Evolutionary conservation across 2,888 invertebrate genomes (phyloP), one percentile per base, ranked within the genome.

Genomic region (Chouioia cunea): DNA sequence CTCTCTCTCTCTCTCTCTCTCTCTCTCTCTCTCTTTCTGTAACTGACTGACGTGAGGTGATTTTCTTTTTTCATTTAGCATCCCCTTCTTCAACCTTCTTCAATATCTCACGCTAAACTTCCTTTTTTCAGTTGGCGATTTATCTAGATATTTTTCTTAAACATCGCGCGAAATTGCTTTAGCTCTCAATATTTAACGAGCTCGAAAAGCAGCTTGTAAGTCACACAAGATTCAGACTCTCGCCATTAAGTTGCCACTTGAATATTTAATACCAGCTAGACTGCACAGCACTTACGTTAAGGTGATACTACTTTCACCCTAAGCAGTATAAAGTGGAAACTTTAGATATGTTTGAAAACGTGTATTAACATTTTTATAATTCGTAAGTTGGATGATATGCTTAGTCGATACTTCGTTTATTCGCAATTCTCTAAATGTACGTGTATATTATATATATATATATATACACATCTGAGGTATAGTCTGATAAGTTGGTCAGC

Each of bases 191-290:
- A 6, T 54, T n/a, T 43, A 18, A 48, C 43, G 22, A 58, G 58
- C 27, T 27, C 36, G 36, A 12, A 52, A 57, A 64, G 52, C 46
- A 58, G 53, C 15, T 23, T 36, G 44, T 58, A 16, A 50, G 27
- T 64, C 44, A 64, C 20, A n/a, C 12, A 54, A 50, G 23, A 65
- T 65, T 56, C 20, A 47, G 52, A 64, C 48, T 70, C 48, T 65
- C 20, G 62, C 52, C 52, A 60, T 71, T 66, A 71, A 36, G 57
- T 66, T 63, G 50, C 53, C 46, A 22, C 44, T 53, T 63, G 66
- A 66, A 71, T 71, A 63, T 43, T 66, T 62, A 63, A 66, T 71
- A 44, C 58, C 63, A n/a, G 27, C 20, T 23, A 36, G 36, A 36
- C 10, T 36, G 36, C 36, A 36, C 46, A 18, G 43, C 70, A 59